Evolutionary conservation across 2,113 vertebrate species (phyloP).

Genomic region (Elephantulus edwardii): DNA sequence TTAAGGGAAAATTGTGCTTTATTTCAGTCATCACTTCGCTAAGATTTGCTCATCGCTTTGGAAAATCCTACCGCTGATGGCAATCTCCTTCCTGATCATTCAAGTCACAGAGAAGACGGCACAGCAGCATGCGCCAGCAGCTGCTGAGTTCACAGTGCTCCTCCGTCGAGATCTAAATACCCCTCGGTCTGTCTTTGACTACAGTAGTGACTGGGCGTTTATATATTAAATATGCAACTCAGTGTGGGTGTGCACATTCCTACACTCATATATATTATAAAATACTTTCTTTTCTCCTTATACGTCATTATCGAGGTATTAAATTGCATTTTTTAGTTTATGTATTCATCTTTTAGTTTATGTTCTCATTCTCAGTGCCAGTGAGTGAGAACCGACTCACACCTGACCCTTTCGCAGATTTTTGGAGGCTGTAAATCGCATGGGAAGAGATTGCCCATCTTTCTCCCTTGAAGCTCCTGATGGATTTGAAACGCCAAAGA

Average conservation of each 20-base stretch:
- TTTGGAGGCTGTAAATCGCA: too few species aligned
- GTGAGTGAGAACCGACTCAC: too few species aligned
- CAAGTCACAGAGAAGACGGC: not conserved
- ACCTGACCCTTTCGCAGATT: too few species aligned
- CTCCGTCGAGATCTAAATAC: not conserved
- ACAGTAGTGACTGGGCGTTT: not conserved
- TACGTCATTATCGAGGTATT: not conserved
- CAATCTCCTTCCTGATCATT: not conserved
- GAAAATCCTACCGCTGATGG: not conserved
- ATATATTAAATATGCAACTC: not conserved
- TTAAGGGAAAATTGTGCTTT: not conserved
- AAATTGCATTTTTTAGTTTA: not conserved
- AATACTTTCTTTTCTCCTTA: not conserved
- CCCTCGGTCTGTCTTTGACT: not conserved
- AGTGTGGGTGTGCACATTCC: not conserved
- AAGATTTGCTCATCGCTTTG: not conserved
- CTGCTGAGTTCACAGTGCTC: not conserved
- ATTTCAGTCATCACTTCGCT: not conserved
- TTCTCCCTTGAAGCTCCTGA: too few species aligned
- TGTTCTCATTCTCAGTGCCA: too few species aligned
- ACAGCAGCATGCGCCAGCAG: not conserved
- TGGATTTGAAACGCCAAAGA: too few species aligned
- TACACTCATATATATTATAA: not conserved
- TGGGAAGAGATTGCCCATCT: too few species aligned
- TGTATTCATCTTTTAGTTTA: too few species aligned